Conservation (phyloP, 64 coral and sea anemone species). For the Astreopora myriophthalma region DNA sequence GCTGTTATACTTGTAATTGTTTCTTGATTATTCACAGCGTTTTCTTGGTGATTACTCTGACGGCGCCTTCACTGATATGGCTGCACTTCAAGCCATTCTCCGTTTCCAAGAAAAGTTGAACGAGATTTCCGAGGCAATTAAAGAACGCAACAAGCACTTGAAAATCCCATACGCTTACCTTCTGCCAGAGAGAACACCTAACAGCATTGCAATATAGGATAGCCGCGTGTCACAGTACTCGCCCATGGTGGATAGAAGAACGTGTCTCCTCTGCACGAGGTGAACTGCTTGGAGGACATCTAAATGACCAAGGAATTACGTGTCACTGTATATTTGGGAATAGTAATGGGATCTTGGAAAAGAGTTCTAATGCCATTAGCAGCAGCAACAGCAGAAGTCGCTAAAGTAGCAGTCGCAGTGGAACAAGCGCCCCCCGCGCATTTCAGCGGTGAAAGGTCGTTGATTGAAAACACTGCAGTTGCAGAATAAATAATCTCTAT, state of each 20-base stretch:
- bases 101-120: constrained; percentile 79
- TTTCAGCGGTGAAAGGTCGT: too few species aligned
- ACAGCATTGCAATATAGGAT: constrained; percentile 85
- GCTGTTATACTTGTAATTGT: neutral
- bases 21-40: constrained; percentile 38
- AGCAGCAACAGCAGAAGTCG: too few species aligned
- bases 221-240: too few species aligned
- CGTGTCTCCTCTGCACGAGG: neutral
- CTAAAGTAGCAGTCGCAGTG: too few species aligned
- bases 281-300: too few species aligned
- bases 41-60: constrained; percentile 87
- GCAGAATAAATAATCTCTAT: too few species aligned
- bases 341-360: too few species aligned
- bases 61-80: constrained; percentile 58
- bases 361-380: too few species aligned
- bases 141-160: constrained; percentile 68
- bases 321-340: too few species aligned
- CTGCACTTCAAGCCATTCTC: constrained; percentile 47
- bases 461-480: too few species aligned
- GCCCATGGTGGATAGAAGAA: neutral
- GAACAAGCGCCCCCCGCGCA: too few species aligned
- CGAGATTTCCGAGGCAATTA: constrained; percentile 74
- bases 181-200: constrained; percentile 79
- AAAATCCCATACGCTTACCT: constrained; percentile 79
- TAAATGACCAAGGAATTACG: too few species aligned